Evolutionary conservation across 2,797 vertebrate species (phyloP).

Genomic region (Sylvia borin): DNA sequence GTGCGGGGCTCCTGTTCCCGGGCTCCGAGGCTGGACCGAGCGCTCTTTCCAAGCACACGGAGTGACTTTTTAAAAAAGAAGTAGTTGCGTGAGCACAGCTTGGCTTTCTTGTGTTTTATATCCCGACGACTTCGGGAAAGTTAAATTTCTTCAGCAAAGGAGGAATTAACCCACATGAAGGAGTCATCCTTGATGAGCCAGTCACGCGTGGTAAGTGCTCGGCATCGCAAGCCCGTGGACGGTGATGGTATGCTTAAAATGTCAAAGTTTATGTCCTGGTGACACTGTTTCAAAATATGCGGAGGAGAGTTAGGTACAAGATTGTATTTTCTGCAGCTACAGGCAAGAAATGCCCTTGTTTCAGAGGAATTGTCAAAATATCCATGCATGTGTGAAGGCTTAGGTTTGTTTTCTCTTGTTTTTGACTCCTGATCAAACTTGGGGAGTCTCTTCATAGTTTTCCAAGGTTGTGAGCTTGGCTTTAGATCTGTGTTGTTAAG

Average conservation of each 20-base stretch:
- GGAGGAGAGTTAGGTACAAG: neutral
- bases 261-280: neutral
- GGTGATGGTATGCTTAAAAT: neutral
- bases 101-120: neutral
- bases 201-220: neutral
- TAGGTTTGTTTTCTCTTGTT: neutral
- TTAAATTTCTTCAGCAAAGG: conserved; percentile 16
- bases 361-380: neutral
- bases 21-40: neutral
- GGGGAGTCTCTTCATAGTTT: neutral
- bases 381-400: accelerated
- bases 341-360: neutral
- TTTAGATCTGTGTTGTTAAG: neutral
- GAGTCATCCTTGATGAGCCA: conserved; percentile 31
- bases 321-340: neutral
- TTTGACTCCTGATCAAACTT: neutral
- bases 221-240: neutral
- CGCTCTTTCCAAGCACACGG: neutral
- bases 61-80: neutral
- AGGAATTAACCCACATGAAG: conserved; percentile 22
- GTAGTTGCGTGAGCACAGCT: accelerated
- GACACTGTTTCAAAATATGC: neutral
- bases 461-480: neutral
- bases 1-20: neutral
- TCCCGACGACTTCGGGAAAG: conserved; percentile 7